Conservation (phyloP, 2,113 vertebrate species). For the Pseudopodoces humilis region DNA sequence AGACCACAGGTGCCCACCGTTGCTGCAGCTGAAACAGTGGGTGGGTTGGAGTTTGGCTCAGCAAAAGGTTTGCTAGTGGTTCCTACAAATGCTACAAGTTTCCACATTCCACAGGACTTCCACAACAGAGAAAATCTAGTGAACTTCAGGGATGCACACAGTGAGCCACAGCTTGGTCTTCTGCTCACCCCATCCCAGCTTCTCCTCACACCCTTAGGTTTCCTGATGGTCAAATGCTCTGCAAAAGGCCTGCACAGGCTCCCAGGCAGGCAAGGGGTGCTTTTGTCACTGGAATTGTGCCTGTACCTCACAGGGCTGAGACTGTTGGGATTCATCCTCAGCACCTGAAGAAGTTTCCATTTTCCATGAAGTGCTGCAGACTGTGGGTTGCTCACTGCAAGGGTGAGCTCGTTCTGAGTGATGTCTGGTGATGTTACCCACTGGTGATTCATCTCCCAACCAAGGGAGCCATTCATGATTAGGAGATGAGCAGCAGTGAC, state of each 20-base stretch:
- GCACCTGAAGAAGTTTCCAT: background rate
- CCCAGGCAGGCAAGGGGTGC: background rate
- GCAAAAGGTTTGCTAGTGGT: background rate
- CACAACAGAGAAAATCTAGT: background rate
- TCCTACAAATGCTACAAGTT: background rate
- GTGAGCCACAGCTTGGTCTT: background rate
- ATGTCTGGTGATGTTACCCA: background rate
- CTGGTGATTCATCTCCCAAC: background rate
- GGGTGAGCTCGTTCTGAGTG: background rate
- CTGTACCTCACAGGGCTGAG: background rate
- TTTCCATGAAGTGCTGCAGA: background rate
- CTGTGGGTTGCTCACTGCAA: background rate
- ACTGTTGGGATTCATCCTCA: background rate
- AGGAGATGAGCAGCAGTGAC: background rate
- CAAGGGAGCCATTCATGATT: background rate
- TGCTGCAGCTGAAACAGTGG: accelerated
- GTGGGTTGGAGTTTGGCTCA: background rate
- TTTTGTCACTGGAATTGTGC: background rate
- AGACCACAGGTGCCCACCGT: accelerated
- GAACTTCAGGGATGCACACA: accelerated
- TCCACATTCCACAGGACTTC: background rate
- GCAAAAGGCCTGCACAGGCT: background rate
- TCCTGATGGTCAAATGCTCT: background rate
- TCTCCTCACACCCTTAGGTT: background rate
- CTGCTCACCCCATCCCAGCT: background rate